Base-by-base conservation (phyloP, 1,140 invertebrate species). In the Achatina immaculata region DNA sequence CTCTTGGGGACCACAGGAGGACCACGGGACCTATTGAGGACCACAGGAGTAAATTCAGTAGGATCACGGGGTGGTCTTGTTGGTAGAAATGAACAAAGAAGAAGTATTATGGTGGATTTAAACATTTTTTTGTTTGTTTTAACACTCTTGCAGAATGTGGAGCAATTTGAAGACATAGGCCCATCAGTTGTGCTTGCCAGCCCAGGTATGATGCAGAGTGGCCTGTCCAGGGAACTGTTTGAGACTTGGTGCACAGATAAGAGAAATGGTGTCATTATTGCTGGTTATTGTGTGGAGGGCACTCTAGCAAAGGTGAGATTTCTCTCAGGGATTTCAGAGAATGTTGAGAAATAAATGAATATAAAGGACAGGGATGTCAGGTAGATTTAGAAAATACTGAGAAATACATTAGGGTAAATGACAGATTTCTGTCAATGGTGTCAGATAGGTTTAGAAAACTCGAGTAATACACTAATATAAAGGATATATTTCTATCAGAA, bases 121-220 rank as follows among this genome's bases (percentile, higher is more conserved):
- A 6, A 65, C 24, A 9, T 65, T 6, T 6, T 34, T 65, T 9
- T 9, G 34, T 68, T 36, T 34, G 19, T 7, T 42, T 1, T 40
- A 40, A 7, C 62, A 75, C 43, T 79, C 11, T 83, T 91, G 0
- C 90, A 96, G 94, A 97, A 97, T 38, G 99, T 99, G 88, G 98
- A 99, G 91, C 98, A 99, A 90, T 99, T 99, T 92, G 98, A 99
- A 88, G 98, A 99, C 90, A 96, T 99, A 84, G 99, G 98, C 0
- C 99, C 99, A 0, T 99, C 98, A 89, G 98, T 99, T 0, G 96
- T 99, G 0, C 97, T 99, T 96, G 99, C 99, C 0, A 98, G 97
- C 0, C 99, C 99, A 2, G 99, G 99, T 91, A 99, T 99, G 98
- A 98, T 99, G 96, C 99, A 99, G 92, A 98, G 96, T 88, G 99